Base-by-base conservation (phyloP, 2,888 invertebrate species). In the Plagodis dolabraria region DNA sequence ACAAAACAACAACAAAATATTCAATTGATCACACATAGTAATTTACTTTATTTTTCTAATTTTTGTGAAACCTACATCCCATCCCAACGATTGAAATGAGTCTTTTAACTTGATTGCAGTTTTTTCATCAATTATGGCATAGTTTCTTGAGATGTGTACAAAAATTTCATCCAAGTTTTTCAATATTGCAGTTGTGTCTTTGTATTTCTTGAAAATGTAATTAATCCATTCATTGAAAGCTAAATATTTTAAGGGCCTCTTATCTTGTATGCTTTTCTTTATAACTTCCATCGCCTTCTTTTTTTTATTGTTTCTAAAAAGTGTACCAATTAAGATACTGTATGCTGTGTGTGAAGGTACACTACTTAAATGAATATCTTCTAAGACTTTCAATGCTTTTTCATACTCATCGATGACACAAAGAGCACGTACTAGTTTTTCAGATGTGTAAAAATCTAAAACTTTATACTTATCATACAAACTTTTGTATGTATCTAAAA, bases 341-440 rank as follows among this genome's bases (percentile, higher is more conserved):
- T 94, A 95, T 0, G 93, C 84, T 0, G 75, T 70, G 55, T 85
- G 76, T 64, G 85, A 86, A 2, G 95, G 95, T 5, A 73, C 78
- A 56, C 80, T 69, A 33, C 89, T 89, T 8, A 93, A 46, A 75
- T 93, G 89, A 50, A 95, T 93, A 76, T 94, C 94, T 51, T 95
- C 92, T 33, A 96, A 77, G 10, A 96, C 84, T 66, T 94, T 89
- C 0, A 94, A 53, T 44, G 94, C 93, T 59, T 95, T 93, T 68
- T 92, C 90, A 96, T 96, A 97, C 66, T 94, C 86, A 56, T 92
- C 80, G 7, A 96, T 95, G 22, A 93, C 74, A 66, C 95, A 95
- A 5, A 97, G 77, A 0, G 94, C 96, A 61, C 86, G 83, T 57
- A 96, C 89, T 6, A 95, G 81, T 74, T 86, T 85, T 73, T 95